Evolutionary conservation across 2,113 vertebrate species (phyloP).

Genomic region (Panurus biarmicus): DNA sequence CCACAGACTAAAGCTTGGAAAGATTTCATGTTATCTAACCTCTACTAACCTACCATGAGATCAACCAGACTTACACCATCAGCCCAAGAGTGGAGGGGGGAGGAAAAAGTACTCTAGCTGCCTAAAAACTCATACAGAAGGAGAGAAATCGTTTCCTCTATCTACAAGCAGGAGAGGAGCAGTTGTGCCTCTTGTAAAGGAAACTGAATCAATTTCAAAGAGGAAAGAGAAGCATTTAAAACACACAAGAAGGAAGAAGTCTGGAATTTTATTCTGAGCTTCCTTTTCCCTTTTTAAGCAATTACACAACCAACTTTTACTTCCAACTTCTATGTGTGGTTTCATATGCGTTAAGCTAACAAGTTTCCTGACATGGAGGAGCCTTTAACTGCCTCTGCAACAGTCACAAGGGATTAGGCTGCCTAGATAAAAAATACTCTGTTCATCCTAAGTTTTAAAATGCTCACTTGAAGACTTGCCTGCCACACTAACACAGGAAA

Average conservation of each 20-base stretch:
- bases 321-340: not conserved
- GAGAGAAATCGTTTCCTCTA: not conserved
- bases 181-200: not conserved
- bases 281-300: not conserved
- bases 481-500: not conserved
- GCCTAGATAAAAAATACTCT: not conserved
- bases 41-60: not conserved
- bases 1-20: not conserved
- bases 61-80: not conserved
- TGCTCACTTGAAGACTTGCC: not conserved
- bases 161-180: not conserved
- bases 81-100: not conserved
- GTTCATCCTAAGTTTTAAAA: not conserved
- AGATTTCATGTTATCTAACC: not conserved
- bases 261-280: not conserved
- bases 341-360: not conserved
- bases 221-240: not conserved
- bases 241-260: not conserved
- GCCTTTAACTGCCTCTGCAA: not conserved
- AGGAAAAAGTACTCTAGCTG: not conserved
- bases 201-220: not conserved
- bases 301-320: not conserved
- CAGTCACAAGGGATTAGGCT: not conserved
- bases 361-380: not conserved
- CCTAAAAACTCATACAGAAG: not conserved